Evolutionary conservation across 2,888 invertebrate genomes (phyloP).

Genomic region (Autographa pulchrina): DNA sequence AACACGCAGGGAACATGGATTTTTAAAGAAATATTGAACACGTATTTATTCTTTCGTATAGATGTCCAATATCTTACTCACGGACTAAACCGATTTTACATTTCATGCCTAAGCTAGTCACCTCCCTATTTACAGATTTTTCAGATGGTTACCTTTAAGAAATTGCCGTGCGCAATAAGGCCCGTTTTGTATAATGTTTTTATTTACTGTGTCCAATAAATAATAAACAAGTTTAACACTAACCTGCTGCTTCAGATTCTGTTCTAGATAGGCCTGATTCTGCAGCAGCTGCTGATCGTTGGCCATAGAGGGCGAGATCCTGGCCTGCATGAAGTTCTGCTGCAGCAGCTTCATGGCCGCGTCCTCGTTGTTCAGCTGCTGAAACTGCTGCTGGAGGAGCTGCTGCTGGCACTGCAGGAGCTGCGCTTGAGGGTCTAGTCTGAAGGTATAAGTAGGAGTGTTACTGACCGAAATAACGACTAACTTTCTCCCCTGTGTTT

Average conservation of each 20-base stretch:
- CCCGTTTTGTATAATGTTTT: too few relatives aligned
- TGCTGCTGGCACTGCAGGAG: slow-evolving; percentile 85
- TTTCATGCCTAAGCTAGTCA: too few relatives aligned
- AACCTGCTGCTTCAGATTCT: slow-evolving; percentile 79
- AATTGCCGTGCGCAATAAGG: too few relatives aligned
- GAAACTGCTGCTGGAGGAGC: slow-evolving; percentile 88
- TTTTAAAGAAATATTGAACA: too few relatives aligned
- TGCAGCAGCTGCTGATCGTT: slow-evolving; percentile 76
- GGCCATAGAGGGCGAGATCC: slow-evolving; percentile 79
- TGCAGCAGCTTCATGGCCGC: slow-evolving; percentile 89
- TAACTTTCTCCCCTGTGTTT: too few relatives aligned
- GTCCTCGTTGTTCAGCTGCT: slow-evolving; percentile 86
- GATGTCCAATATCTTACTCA: too few relatives aligned
- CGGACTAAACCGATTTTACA: too few relatives aligned
- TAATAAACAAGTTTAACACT: slow-evolving; percentile 54
- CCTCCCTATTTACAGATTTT: too few relatives aligned
- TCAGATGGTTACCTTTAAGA: too few relatives aligned
- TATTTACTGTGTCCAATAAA: too few relatives aligned
- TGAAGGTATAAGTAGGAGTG: slow-evolving; percentile 50
- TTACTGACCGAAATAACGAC: not conserved
- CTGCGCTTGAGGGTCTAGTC: slow-evolving; percentile 84
- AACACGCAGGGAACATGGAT: too few relatives aligned
- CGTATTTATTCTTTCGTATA: too few relatives aligned
- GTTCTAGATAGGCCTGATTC: slow-evolving; percentile 76
- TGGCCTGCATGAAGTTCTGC: slow-evolving; percentile 88